Conservation (phyloP, 1,140 invertebrate genomes). For the Alviniconcha marisindica region DNA sequence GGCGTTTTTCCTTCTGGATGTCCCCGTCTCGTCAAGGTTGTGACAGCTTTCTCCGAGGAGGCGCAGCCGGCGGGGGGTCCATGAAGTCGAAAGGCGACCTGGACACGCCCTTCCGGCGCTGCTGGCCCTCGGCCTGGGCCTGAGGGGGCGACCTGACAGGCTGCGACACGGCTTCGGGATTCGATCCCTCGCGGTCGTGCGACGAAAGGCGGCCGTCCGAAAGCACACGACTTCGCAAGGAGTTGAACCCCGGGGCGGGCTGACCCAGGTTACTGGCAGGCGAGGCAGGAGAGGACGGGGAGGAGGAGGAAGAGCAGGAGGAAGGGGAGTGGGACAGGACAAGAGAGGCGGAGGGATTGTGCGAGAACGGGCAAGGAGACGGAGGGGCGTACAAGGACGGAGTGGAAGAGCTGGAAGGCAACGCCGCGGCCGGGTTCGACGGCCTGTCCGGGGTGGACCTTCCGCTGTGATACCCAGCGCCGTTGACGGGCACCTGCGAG, state of each 20-base stretch:
- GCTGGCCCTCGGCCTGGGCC: not conserved
- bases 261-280: not conserved
- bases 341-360: not conserved
- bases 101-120: not conserved
- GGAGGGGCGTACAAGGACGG: not conserved
- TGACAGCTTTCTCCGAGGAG: not conserved
- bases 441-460: not conserved
- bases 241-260: not conserved
- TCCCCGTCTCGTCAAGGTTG: no score
- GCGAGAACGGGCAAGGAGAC: not conserved
- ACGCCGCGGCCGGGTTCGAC: not conserved
- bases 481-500: not conserved
- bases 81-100: not conserved
- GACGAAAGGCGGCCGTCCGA: constrained; percentile 3
- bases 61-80: not conserved
- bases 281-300: not conserved
- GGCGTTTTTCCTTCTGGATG: no score
- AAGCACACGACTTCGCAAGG: constrained; percentile 8
- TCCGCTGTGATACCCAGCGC: not conserved
- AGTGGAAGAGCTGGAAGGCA: not conserved
- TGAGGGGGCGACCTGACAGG: not conserved
- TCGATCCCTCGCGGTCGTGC: not conserved
- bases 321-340: not conserved
- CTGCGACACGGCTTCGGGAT: not conserved
- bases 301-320: not conserved